Evolutionary conservation across 2,888 invertebrate genomes (phyloP), one percentile per base, ranked within the genome.

Genomic region (Lochmaea crataegi): DNA sequence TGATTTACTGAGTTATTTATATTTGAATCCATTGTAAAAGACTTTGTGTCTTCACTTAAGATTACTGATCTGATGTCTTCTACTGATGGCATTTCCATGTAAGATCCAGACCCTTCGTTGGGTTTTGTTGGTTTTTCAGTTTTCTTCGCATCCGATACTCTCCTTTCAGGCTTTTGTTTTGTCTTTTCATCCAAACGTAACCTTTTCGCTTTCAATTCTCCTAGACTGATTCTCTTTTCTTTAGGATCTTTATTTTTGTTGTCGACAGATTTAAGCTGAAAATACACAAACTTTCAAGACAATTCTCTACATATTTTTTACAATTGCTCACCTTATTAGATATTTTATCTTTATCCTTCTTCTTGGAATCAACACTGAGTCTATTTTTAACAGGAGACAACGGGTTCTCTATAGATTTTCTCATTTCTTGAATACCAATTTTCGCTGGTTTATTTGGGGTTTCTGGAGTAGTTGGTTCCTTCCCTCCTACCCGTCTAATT

Each of bases 401-500:
- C 26, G 75, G 67, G 65, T 81, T 80, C 18, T 78, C 77, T n/a
- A 76, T 66, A 11, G 84, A 84, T 80, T 84, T 86, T 9, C 84
- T 83, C 41, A 83, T 82, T 73, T 84, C 84, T 32, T 77, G 81
- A 12, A 82, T 80, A 7, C 14, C 45, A 67, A 86, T 85, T 81
- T 85, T 89, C 2, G 82, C 84, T 10, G 86, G 82, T 75, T 85
- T 87, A 11, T 77, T 68, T 64, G 73, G 61, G 68, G 58, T 41
- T 68, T 82, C 81, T 14, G 84, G 80, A 38, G 85, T 83, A 11
- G 80, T 78, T 6, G 83, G 76, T 41, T 83, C 83, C 72, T 87
- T 84, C 18, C 88, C 78, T 60, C 81, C 84, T 16, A 93, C 92
- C 80, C 93, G 88, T 80, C 93, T 88, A 72, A 94, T 93, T 68